phyloP scores from a whole-genome alignment of 2,888 invertebrate species.

The Trissolcus japonicus region DNA sequence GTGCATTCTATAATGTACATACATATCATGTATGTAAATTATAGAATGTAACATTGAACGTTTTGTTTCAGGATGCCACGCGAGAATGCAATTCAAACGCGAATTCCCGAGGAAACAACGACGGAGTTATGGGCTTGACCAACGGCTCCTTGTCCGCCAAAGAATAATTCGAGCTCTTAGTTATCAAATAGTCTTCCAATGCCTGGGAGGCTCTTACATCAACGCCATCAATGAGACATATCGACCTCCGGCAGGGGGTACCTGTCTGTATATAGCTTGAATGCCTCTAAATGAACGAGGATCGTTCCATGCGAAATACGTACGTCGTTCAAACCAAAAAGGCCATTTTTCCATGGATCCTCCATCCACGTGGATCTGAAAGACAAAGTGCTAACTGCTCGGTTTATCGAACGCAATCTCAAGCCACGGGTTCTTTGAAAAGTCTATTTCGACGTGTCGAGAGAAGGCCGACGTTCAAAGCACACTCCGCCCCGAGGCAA shows the following conservation, averaged over 20 bases:
- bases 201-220: conserved; percentile 63
- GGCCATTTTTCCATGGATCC: conserved; percentile 53
- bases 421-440: conserved; percentile 43
- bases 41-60: background rate
- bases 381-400: conserved; percentile 53
- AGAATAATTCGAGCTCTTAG: conserved; percentile 66
- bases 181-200: conserved; percentile 57
- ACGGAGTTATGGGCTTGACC: conserved; percentile 68
- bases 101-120: conserved; percentile 67
- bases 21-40: background rate
- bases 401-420: conserved; percentile 48
- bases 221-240: conserved; percentile 71
- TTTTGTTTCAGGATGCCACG: conserved; percentile 67
- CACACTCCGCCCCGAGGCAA: conserved; percentile 53
- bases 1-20: no score
- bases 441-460: conserved; percentile 46
- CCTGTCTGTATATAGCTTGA: conserved; percentile 72
- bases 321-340: conserved; percentile 55
- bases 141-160: conserved; percentile 72
- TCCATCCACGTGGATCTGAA: conserved; percentile 50
- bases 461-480: conserved; percentile 51
- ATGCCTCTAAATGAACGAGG: conserved; percentile 57
- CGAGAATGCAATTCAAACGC: conserved; percentile 67
- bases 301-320: conserved; percentile 57
- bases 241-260: conserved; percentile 68